phyloP scores from a whole-genome alignment of 2,888 invertebrate genomes.

The Rhingia rostrata region DNA sequence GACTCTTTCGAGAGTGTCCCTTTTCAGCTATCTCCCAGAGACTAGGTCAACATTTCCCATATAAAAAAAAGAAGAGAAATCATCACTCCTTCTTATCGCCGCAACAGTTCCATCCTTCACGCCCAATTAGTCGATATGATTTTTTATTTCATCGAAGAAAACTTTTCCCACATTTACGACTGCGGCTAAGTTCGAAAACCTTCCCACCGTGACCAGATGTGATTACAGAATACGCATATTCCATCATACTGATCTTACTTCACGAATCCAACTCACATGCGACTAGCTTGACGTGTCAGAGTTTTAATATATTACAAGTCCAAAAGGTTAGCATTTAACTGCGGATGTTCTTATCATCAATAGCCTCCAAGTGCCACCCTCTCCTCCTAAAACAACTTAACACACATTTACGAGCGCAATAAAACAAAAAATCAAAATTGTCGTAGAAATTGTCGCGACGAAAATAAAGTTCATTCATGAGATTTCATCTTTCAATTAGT shows the following conservation, averaged over 20 bases:
- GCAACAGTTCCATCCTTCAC: too few species aligned
- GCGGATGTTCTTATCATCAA: conserved; percentile 57
- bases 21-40: too few species aligned
- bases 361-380: not conserved
- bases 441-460: conserved; percentile 25
- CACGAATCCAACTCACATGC: not conserved
- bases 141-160: conserved; percentile 31
- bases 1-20: too few species aligned
- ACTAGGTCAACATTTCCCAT: too few species aligned
- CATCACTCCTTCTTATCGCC: too few species aligned
- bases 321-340: conserved; percentile 59
- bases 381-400: conserved; percentile 9
- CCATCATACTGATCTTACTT: conserved; percentile 10
- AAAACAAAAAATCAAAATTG: conserved; percentile 28
- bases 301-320: conserved; percentile 34
- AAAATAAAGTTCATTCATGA: conserved; percentile 60
- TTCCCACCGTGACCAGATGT: conserved; percentile 30
- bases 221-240: conserved; percentile 21
- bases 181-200: conserved; percentile 2
- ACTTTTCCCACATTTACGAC: conserved; percentile 23
- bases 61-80: too few species aligned
- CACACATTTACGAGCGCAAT: conserved; percentile 29
- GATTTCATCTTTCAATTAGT: conserved; percentile 64
- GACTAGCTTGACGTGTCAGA: conserved; percentile 53
- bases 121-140: conserved; percentile 30